Conservation (phyloP, 1,140 invertebrate species). For the Diachasma alloeum region DNA sequence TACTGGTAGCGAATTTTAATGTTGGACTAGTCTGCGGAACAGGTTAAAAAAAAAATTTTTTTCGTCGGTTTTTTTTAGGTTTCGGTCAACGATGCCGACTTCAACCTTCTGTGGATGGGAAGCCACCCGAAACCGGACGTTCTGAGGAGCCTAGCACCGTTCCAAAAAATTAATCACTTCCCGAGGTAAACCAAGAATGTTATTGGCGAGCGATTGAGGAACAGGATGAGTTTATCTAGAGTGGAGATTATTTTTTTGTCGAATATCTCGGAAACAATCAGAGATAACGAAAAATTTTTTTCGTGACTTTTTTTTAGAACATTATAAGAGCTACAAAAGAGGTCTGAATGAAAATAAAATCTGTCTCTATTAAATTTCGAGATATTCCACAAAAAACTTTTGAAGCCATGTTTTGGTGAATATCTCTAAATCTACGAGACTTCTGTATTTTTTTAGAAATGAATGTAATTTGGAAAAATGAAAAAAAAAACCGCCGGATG, state of each 20-base stretch:
- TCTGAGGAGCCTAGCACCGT: slow-evolving; percentile 78
- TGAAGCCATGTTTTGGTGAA: no score
- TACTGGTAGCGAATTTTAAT: no score
- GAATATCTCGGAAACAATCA: background rate
- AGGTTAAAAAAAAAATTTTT: background rate
- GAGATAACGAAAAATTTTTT: no score
- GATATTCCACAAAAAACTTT: background rate
- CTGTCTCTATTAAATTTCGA: no score
- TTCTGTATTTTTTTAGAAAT: no score
- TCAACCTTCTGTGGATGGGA: slow-evolving; percentile 91
- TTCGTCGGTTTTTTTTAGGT: slow-evolving; percentile 49
- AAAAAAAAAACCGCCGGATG: no score
- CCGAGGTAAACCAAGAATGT: slow-evolving; percentile 72
- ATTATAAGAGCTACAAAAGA: no score
- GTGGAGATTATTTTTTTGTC: background rate
- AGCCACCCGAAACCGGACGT: slow-evolving; percentile 90
- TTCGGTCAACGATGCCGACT: slow-evolving; percentile 71
- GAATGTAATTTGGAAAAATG: no score
- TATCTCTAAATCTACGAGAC: no score
- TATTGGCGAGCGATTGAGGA: slow-evolving; percentile 22
- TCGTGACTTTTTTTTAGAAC: no score
- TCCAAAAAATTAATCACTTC: slow-evolving; percentile 94
- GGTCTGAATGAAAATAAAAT: no score
- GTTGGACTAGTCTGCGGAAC: background rate
- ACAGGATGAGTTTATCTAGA: background rate